Percentiles rank a stretch among this genome's conserved stretches.
These are phyloP conservation scores for Cylindroiulus punctatus DNA, from an alignment of 2,888 invertebrate genomes.

Conservation along the genomic window DNA sequence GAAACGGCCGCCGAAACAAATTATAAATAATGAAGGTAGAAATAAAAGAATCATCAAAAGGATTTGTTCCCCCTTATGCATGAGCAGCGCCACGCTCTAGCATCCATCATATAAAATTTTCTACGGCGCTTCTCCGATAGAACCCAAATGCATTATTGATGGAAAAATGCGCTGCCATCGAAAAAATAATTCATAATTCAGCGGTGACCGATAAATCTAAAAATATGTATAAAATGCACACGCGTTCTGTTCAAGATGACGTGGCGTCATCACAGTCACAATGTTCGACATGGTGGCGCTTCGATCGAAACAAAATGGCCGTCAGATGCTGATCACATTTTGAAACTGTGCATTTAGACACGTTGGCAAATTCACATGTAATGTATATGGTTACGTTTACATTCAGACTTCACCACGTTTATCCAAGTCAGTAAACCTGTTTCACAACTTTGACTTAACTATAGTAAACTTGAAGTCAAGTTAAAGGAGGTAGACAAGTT, in stretches of 20 bases:
- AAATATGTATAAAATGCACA: neutral
- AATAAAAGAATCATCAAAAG: conserved; percentile 42
- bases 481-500: too few relatives aligned
- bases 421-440: too few relatives aligned
- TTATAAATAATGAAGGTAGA: conserved; percentile 35
- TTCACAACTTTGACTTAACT: too few relatives aligned
- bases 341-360: too few relatives aligned
- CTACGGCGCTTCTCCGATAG: conserved; percentile 16
- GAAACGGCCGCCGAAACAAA: conserved; percentile 33
- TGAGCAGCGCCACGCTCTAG: neutral
- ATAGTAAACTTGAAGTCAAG: too few relatives aligned
- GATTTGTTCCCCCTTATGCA: conserved; percentile 22
- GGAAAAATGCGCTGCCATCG: neutral
- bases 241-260: neutral
- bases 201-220: neutral
- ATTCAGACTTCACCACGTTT: too few relatives aligned
- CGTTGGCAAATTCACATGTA: too few relatives aligned
- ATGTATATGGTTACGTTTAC: too few relatives aligned
- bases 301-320: neutral
- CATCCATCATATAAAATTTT: neutral
- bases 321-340: neutral
- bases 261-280: neutral
- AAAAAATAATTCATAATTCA: neutral
- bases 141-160: conserved; percentile 16
- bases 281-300: neutral